Conservation (phyloP, 2,113 vertebrate genomes). For the Passer montanus region DNA sequence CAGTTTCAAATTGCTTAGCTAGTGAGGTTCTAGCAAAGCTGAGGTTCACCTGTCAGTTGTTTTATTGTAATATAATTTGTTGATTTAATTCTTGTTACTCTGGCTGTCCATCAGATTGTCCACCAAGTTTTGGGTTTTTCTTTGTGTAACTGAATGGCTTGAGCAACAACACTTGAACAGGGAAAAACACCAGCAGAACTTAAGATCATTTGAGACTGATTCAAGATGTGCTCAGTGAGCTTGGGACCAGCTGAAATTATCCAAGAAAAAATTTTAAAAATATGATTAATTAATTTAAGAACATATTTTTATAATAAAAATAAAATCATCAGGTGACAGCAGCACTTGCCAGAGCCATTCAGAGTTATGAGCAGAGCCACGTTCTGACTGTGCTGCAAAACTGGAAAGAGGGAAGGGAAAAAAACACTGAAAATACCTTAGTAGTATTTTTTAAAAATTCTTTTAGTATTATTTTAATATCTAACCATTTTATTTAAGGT, state of each 20-base stretch:
- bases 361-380: not conserved
- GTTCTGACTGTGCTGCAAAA: not conserved
- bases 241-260: not conserved
- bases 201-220: not conserved
- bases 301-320: rapidly evolving
- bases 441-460: rapidly evolving
- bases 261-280: not conserved
- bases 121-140: not conserved
- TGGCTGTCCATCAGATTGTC: not conserved
- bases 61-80: not conserved
- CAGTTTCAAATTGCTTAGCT: not conserved
- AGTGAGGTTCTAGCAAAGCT: not conserved
- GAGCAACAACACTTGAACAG: not conserved
- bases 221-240: not conserved
- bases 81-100: not conserved
- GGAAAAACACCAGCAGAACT: not conserved
- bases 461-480: not conserved
- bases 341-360: not conserved
- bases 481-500: not conserved
- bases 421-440: not conserved
- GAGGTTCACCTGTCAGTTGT: not conserved
- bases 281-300: not conserved
- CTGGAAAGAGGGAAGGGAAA: not conserved
- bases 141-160: not conserved
- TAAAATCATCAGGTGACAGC: not conserved